Conservation (phyloP, 2,113 vertebrate species). For the Dipodomys spectabilis region DNA sequence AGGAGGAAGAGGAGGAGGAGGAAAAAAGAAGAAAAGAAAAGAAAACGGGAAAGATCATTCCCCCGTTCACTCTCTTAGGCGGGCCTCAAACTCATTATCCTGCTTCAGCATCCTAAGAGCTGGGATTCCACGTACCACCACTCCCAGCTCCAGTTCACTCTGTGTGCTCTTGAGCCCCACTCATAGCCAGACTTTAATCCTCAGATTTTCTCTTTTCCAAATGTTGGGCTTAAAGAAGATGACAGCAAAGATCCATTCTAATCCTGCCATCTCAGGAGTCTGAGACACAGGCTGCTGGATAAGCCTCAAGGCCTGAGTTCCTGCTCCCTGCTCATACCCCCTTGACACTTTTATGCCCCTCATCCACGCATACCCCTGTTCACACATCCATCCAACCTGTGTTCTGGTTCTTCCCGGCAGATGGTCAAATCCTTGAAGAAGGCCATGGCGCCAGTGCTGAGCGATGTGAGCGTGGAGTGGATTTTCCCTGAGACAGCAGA, state of each 20-base stretch:
- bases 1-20: too few species aligned
- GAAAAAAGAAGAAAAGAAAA: too few species aligned
- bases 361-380: background rate
- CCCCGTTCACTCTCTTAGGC: background rate
- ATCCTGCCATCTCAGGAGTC: background rate
- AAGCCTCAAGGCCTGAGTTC: background rate
- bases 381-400: background rate
- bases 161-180: background rate
- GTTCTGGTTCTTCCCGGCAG: constrained; percentile 79
- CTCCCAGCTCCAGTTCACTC: background rate
- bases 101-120: too few species aligned
- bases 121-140: too few species aligned
- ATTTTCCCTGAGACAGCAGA: constrained; percentile 94
- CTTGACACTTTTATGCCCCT: background rate
- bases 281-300: background rate
- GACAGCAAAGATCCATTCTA: background rate
- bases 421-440: constrained; percentile 96
- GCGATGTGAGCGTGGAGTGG: constrained; percentile 96
- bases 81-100: too few species aligned
- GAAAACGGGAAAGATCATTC: background rate
- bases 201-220: constrained; percentile 7
- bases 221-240: background rate
- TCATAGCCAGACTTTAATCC: background rate
- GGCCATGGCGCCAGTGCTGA: constrained; percentile 93
- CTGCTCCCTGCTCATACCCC: background rate